phyloP scores from a whole-genome alignment of 2,113 vertebrate species.

The Petrocephalus zakoni region DNA sequence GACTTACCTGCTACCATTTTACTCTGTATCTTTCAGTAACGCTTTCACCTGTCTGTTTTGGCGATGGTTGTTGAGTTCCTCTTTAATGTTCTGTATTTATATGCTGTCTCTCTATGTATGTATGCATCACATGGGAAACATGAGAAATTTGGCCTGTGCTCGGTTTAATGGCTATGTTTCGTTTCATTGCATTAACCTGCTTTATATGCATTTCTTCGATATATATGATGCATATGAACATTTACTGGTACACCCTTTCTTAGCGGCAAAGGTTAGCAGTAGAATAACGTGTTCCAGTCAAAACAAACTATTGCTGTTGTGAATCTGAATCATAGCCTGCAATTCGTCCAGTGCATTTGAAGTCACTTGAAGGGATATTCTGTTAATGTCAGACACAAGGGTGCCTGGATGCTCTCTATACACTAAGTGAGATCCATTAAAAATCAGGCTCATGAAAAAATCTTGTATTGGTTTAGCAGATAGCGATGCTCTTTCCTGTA shows the following conservation, averaged over 20 bases:
- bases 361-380: neutral
- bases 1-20: constrained; percentile 26
- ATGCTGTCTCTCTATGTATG: constrained; percentile 30
- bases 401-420: neutral
- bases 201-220: constrained; percentile 9
- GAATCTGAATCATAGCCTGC: neutral
- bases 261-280: neutral
- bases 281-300: neutral
- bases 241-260: constrained; percentile 4
- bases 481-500: too few species aligned
- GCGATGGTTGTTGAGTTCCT: neutral
- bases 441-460: neutral
- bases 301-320: neutral
- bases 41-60: neutral
- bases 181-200: constrained; percentile 21
- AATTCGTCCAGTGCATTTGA: neutral
- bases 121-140: constrained; percentile 35
- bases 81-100: constrained; percentile 34
- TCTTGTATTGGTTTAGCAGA: neutral
- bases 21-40: neutral
- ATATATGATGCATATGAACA: constrained; percentile 12
- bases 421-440: neutral
- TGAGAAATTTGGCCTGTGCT: constrained; percentile 11
- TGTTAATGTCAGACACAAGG: neutral
- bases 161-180: neutral